phyloP scores from a whole-genome alignment of 1,140 invertebrate genomes.

The Brachionus asplanchnoidis region DNA sequence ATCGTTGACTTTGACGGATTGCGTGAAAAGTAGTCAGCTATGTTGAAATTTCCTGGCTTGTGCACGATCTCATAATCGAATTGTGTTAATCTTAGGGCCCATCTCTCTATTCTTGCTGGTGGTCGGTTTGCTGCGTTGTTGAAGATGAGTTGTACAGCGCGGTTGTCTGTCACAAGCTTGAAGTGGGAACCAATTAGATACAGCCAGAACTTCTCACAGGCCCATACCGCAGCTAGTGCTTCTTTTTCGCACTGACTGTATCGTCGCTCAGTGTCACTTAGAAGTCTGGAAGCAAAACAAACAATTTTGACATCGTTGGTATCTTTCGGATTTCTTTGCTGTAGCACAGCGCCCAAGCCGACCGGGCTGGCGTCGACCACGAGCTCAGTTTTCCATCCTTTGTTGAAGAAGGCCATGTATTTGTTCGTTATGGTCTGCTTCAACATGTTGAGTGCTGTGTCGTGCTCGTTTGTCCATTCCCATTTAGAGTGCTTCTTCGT shows the following conservation, averaged over 20 bases:
- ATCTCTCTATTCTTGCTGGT: neutral
- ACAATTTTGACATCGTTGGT: no score
- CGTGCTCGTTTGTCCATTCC: slow-evolving; percentile 43
- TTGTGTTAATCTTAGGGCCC: neutral
- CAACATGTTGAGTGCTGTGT: neutral
- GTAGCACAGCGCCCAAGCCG: slow-evolving; percentile 56
- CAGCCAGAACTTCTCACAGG: neutral
- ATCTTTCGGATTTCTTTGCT: no score
- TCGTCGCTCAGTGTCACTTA: neutral
- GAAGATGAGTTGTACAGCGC: neutral
- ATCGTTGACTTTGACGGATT: neutral
- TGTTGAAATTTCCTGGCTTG: neutral
- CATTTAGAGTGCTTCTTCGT: slow-evolving; percentile 45
- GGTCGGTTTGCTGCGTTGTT: neutral
- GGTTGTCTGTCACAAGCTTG: neutral
- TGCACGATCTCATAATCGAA: neutral
- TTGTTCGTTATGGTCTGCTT: neutral
- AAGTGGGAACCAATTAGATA: neutral
- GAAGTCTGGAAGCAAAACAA: neutral
- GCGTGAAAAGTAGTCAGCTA: neutral
- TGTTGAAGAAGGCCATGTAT: neutral
- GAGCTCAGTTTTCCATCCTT: neutral
- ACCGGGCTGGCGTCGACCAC: slow-evolving; percentile 46
- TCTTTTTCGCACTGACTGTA: neutral
- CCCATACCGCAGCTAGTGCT: neutral